Base-by-base conservation (phyloP, 1,140 invertebrate species). In the Panagrolaimus sp. region DNA sequence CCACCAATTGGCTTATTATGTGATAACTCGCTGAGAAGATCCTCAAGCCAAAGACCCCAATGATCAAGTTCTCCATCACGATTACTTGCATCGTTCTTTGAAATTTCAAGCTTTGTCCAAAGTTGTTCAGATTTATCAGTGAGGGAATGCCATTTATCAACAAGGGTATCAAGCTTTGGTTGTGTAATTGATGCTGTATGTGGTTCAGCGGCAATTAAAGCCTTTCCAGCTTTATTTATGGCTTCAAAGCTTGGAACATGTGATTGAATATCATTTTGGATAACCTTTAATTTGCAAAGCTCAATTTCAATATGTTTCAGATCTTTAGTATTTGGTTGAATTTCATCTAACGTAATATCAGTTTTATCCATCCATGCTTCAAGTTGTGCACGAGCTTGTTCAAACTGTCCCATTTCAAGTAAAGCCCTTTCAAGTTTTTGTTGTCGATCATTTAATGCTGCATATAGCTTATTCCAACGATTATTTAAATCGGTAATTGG, bases 51-150 rank as follows among this genome's bases (percentile, higher is more conserved):
- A 8, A 92, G 89, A 0, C 96, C 84, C 0, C 96, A 87, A 82
- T 97, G 93, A 83, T 96, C 92, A 66, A 98, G 91, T 82, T 98
- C 94, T 16, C 91, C 91, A 78, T 91, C 91, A 85, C 96, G 97
- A 74, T 87, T 88, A 76, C 95, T 92, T 0, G 94, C 94, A 83
- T 88, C 93, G 78, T 89, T 87, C 0, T 96, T 86, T 0, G 92
- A 91, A 78, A 93, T 92, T 83, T 98, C 94, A 5, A 98, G 84
- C 79, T 94, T 90, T 11, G 89, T 87, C 80, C 95, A 92, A 44
- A 91, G 87, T 82, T 91, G 89, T 43, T 89, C 88, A 0, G 92
- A 91, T 80, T 94, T 93, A 75, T 91, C 89, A 47, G 94, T 87
- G 43, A 98, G 83, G 68, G 90, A 89, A 57, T 90, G 87, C 93